Base-by-base conservation (phyloP, 2,113 vertebrate species). In the Picathartes gymnocephalus region DNA sequence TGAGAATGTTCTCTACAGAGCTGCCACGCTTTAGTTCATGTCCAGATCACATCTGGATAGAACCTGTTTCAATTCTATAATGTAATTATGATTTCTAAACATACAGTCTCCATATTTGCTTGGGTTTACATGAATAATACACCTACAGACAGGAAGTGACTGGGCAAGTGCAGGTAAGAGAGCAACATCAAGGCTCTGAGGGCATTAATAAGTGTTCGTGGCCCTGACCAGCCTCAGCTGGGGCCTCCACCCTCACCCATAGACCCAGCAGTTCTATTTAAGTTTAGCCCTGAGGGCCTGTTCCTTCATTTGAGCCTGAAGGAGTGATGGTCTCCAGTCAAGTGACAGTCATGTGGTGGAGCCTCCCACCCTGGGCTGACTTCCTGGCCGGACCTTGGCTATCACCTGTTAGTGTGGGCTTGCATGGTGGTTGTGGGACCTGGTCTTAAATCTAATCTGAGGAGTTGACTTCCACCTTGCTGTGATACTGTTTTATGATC, bases 221-320 rank as follows among this genome's bases (percentile, higher is more conserved):
- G 23, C 15, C 51, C 65, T 60, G 35, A 66, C 14, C n/a, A 74
- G 45, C 65, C 14, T 60, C 37, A 84, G 19, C 30, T 87, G 30
- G 3, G 30, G 2, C 10, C 18, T 69, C 39, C 25, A n/a, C 3
- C 11, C 30, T 65, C 77, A 42, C 18, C 8, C 18, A 12, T 15
- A 35, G 27, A 9, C 9, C 18, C 44, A 77, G 68, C 68, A 86
- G 53, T 35, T 44, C 25, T 45, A 4, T 62, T 80, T 21, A 56
- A 77, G 35, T 37, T 72, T 37, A 17, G 1, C 37, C 7, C 23
- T 17, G 3, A 23, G 5, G 3, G 1, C 4, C 5, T 25, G 0
- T 77, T 18, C 8, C 35, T 39, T 69, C 50, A 53, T 44, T 30
- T 60, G 33, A 69, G 27, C 50, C 21, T 65, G 50, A 57, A 45